Evolutionary conservation across 2,113 vertebrate species (phyloP), one percentile per base, ranked within the genome.

Genomic region (Callorhinus ursinus): DNA sequence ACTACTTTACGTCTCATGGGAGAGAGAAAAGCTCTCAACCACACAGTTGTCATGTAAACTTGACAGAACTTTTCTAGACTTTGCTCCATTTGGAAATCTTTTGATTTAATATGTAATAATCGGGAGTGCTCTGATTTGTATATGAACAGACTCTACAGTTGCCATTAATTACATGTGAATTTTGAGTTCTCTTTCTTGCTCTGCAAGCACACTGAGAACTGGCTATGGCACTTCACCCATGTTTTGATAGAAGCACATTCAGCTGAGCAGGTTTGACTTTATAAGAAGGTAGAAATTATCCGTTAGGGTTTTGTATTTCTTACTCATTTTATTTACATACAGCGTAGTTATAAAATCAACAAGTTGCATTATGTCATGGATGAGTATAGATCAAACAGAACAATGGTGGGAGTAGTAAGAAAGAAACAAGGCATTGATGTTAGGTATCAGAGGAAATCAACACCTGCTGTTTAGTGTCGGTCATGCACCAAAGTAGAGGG

Each of bases 241-340:
- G 46, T 80, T 80, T 86, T 76, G 49, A 65, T 16, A 69, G 33
- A 65, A 24, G 22, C 33, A 16, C 11, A 14, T 72, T 61, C 72
- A n/a, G n/a, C 72, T 74, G 65, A 3, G 71, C 61, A 87, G n/a
- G 49, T 74, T 93, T 92, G 36, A 42, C 97, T 91, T 96, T 91
- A 82, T 77, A 81, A 85, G 83, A 90, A 39, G 36, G 51, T 16
- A 81, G 10, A 84, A 76, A 72, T 71, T 91, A 83, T 81, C 9
- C 33, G 21, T 88, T 83, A 49, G 94, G 11, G 65, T 95, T 67
- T 95, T 97, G 12, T 83, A 28, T 83, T 85, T 96, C 89, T 94
- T 95, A 46, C 74, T 93, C 0, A 0, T 63, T 74, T 39, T 88
- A 57, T 92, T 97, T 94, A 71, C n/a, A 83, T 87, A 33, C 13